Conservation (phyloP, 2,113 vertebrate genomes). For the Pica pica region DNA sequence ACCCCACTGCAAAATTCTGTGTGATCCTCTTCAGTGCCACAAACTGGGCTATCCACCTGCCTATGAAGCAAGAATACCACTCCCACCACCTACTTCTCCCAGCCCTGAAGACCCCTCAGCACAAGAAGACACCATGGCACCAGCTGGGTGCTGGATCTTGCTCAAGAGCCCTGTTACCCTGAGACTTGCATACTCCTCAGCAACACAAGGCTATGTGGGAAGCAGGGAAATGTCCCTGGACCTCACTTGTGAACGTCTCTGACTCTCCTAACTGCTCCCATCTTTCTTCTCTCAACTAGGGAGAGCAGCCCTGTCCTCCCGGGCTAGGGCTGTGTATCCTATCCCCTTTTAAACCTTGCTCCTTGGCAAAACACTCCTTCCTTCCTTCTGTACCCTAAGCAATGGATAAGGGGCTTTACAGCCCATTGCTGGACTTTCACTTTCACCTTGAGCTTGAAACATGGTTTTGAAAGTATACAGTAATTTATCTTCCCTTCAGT, state of each 20-base stretch:
- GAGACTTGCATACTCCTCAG: background rate
- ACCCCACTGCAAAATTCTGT: background rate
- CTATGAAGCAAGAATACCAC: background rate
- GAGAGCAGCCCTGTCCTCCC: background rate
- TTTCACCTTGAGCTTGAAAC: background rate
- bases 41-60: background rate
- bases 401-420: background rate
- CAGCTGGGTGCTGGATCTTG: background rate
- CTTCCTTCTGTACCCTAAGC: rapidly evolving
- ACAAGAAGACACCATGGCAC: background rate
- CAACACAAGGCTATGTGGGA: background rate
- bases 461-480: background rate
- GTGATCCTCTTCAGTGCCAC: background rate
- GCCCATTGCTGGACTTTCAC: background rate
- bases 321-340: background rate
- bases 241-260: background rate
- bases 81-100: background rate
- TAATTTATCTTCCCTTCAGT: background rate
- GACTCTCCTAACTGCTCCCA: background rate
- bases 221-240: background rate
- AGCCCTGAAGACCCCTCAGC: background rate
- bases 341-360: rapidly evolving
- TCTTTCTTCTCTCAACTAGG: background rate
- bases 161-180: background rate
- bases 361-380: background rate